Conservation (phyloP, 2,888 invertebrate genomes). For the Mongoloraphidia duomilia region DNA sequence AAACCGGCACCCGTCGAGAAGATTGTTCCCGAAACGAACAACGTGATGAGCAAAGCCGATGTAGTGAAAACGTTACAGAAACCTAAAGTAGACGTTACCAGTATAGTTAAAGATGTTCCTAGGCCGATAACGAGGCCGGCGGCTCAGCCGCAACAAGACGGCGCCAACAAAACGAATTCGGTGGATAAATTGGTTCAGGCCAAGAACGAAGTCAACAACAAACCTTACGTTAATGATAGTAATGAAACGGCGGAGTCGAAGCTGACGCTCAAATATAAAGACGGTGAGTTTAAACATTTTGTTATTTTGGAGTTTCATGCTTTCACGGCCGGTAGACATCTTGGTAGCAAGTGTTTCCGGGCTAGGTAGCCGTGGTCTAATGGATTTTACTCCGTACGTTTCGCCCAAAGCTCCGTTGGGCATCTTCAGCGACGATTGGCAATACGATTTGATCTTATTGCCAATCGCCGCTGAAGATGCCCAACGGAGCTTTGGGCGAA, state of each 20-base stretch:
- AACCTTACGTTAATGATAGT: slow-evolving; percentile 18
- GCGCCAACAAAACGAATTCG: slow-evolving; percentile 18
- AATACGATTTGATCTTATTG: too few relatives aligned
- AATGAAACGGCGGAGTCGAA: slow-evolving; percentile 10
- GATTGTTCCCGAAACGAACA: not conserved
- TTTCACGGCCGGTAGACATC: too few relatives aligned
- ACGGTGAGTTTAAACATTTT: slow-evolving; percentile 20
- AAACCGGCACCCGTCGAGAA: too few relatives aligned
- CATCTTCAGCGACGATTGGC: too few relatives aligned
- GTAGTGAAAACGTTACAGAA: slow-evolving; percentile 16
- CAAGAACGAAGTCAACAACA: slow-evolving; percentile 27
- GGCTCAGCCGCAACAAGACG: not conserved
- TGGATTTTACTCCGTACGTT: too few relatives aligned
- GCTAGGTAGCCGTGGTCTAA: too few relatives aligned
- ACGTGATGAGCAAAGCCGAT: slow-evolving; percentile 1
- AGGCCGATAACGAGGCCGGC: slow-evolving; percentile 14
- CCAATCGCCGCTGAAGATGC: too few relatives aligned
- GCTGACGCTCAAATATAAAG: slow-evolving; percentile 24
- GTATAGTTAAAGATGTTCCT: slow-evolving; percentile 26
- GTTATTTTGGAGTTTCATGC: not conserved
- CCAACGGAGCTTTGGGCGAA: too few relatives aligned
- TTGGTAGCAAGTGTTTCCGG: too few relatives aligned
- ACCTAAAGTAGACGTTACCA: slow-evolving; percentile 23
- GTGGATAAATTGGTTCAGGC: slow-evolving; percentile 28
- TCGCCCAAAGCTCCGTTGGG: too few relatives aligned